These are phyloP conservation scores for Ormyrus nitidulus DNA, from an alignment of 2,888 invertebrate genomes.

Conservation along the genomic window DNA sequence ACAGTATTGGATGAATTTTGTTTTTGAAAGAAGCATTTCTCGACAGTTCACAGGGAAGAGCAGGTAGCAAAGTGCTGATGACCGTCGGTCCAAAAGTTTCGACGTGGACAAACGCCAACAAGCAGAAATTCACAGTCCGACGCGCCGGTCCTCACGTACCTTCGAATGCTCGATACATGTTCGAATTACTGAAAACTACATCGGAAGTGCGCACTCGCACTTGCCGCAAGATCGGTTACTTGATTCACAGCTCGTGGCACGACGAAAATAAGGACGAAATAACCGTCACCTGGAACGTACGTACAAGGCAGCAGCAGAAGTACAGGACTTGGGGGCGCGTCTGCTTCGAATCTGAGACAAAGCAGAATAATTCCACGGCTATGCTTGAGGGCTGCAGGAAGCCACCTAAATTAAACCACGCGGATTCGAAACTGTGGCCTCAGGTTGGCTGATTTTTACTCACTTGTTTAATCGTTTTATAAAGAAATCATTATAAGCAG, in stretches of 20 bases:
- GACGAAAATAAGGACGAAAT: slow-evolving; percentile 56
- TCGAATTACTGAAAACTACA: slow-evolving; percentile 66
- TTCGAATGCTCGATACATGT: slow-evolving; percentile 67
- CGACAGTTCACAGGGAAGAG: not conserved
- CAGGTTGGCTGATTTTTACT: slow-evolving; percentile 10
- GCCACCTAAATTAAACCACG: slow-evolving; percentile 81
- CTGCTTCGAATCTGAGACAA: slow-evolving; percentile 82
- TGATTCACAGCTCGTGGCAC: slow-evolving; percentile 64
- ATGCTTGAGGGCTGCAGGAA: slow-evolving; percentile 63
- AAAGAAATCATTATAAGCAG: not conserved
- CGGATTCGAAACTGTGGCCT: slow-evolving; percentile 63
- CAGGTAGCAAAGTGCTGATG: slow-evolving; percentile 62
- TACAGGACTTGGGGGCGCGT: slow-evolving; percentile 83
- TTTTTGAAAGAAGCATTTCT: too few species aligned
- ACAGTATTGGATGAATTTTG: too few species aligned
- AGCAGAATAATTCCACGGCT: slow-evolving; percentile 52
- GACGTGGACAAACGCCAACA: slow-evolving; percentile 63
- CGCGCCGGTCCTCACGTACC: slow-evolving; percentile 63
- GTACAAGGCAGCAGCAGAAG: slow-evolving; percentile 70
- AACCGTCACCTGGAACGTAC: slow-evolving; percentile 62
- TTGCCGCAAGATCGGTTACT: slow-evolving; percentile 63
- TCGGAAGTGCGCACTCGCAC: slow-evolving; percentile 58
- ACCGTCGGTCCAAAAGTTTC: slow-evolving; percentile 61
- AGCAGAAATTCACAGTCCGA: slow-evolving; percentile 57
- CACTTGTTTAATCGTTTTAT: not conserved